Base-by-base conservation (phyloP, 2,888 invertebrate genomes). In the Pollenia griseotomentosa region DNA sequence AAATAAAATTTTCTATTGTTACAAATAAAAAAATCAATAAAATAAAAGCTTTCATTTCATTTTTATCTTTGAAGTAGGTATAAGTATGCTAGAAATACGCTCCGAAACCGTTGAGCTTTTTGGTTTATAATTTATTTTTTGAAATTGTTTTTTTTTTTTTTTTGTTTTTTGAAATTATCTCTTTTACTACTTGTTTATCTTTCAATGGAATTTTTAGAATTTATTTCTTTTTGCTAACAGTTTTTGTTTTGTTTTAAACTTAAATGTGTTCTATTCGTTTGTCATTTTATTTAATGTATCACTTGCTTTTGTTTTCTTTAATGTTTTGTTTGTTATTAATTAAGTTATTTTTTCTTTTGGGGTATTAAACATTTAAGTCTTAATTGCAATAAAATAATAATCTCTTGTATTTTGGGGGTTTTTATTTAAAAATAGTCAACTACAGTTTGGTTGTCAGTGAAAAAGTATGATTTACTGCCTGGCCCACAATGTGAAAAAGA, bases 81-180 rank as follows among this genome's bases (percentile, higher is more conserved):
- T 84, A 85, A 63, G 48, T 83, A 77, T 80, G 75, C 85, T 88
- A 88, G 85, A 88, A 85, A 85, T 83, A 83, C 85, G 93, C 93
- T 92, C 92, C 93, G 93, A 93, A 93, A 93, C 93, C 93, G 91
- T 91, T 93, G 93, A 93, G 92, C 93, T 91, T 91, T 90, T 92
- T 90, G 90, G 90, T 88, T 66, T 68, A 88, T 89, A 86, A 89
- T 83, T 70, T 85, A 71, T 82, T 86, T 82, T 88, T 89, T 89
- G 81, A 88, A 88, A 88, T 75, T 57, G 12, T 82, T 71, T 80
- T 88, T 79, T 88, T 86, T 79, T 88, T 86, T 73, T 71, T 88
- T 75, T 79, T 77, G 2, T 23, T 48, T 53, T 23, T 77, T 78
- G 83, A 88, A 83, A 82, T 88, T 90, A 89, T 88, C 74, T 73